Base-by-base conservation (phyloP, 2,888 invertebrate species). In the Odontomyia ornata region DNA sequence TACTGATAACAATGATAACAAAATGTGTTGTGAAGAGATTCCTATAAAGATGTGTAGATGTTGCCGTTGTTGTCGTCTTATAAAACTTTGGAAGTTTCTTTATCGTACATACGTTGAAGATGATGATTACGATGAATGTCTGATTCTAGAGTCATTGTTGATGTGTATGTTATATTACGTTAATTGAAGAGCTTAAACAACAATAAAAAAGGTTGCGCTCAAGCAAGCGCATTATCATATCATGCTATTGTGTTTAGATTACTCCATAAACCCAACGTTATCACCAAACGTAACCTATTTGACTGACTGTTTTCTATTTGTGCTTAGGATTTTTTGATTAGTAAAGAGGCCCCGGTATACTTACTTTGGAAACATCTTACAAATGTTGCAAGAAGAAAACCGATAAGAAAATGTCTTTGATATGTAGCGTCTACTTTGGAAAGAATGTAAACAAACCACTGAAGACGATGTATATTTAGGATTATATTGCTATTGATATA, bases 1-100 rank as follows among this genome's bases (percentile, higher is more conserved):
- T 60, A 23, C 60, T 60, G 60, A 60, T 60, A 60, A 60, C 60
- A 36, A 36, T 36, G 60, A 60, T 60, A 60, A 60, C 60, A 18
- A 9, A 60, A 23, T 60, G 23, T 23, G 60, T 25, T 21, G 57
- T 60, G 57, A 23, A 21, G 25, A 60, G 57, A 60, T 60, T 60
- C n/a, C 25, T 4, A 21, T 11, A 3, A 25, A 60, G 57, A 60
- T 60, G 57, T 4, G 25, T 60, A 13, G 57, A 3, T 3, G 36
- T 36, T 36, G 36, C 9, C 9, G 36, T 56, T 25, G 57, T 60
- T 18, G 11, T 21, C 52, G 52, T 52, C 3, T 52, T 3, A 23
- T 21, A 60, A 9, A 60, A 4, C 21, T 25, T 60, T 60, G 52
- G 4, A 43, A 43, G 56, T 18, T 56, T 56, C n/a, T 4, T 56